These are phyloP conservation scores for Dinocampus coccinellae DNA, from an alignment of 2,888 invertebrate genomes.

Conservation along the genomic window DNA sequence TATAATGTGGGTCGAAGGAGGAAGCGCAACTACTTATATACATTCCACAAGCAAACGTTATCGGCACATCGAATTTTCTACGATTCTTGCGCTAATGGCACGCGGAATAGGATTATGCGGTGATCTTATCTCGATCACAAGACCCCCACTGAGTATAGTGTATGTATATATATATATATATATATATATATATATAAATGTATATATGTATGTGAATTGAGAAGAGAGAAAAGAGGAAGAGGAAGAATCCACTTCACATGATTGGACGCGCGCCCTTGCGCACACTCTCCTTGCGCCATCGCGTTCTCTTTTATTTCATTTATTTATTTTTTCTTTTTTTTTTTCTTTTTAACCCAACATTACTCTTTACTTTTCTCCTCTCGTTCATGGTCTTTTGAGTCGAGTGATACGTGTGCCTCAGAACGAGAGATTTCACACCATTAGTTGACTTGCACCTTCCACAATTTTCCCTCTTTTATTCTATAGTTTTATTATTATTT, in stretches of 20 bases:
- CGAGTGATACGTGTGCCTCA: conserved; percentile 26
- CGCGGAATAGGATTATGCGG: conserved; percentile 50
- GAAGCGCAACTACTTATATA: conserved; percentile 19
- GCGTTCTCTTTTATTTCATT: conserved; percentile 24
- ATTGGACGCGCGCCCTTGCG: conserved; percentile 14
- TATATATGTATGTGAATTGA: conserved; percentile 16
- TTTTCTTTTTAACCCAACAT: conserved; percentile 20
- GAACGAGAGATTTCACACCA: conserved; percentile 45
- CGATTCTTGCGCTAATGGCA: conserved; percentile 47
- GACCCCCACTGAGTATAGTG: conserved; percentile 21
- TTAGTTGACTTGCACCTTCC: conserved; percentile 39
- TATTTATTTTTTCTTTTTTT: conserved; percentile 18
- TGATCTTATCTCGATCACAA: conserved; percentile 45
- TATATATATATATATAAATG: conserved; percentile 11
- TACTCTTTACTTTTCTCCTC: conserved; percentile 10
- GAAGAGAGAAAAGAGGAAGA: conserved; percentile 18
- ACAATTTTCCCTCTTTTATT: not conserved
- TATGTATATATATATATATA: not conserved
- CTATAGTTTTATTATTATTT: no score
- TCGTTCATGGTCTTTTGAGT: conserved; percentile 29
- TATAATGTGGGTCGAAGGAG: conserved; percentile 14
- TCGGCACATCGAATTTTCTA: conserved; percentile 44
- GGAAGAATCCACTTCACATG: not conserved
- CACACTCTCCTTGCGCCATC: conserved; percentile 24
- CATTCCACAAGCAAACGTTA: conserved; percentile 24